Base-by-base conservation (phyloP, 2,797 vertebrate genomes). In the Masticophis lateralis region DNA sequence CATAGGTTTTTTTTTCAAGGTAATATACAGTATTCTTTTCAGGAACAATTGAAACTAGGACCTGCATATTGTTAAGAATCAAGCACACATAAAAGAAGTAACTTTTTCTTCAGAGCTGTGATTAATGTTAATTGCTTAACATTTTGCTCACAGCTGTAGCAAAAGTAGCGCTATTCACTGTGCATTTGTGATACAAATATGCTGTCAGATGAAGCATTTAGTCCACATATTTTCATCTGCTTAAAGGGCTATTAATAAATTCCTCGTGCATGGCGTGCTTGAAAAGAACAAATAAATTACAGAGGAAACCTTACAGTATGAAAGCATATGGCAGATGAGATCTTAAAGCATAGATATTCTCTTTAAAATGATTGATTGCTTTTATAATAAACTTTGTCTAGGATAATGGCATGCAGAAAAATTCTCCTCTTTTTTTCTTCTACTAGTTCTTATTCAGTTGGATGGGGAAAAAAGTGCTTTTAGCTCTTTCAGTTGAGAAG, bases 81-180 rank as follows among this genome's bases (percentile, higher is more conserved):
- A 8, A n/a, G 1, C 51, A 25, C 20, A 27, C 27, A 27, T 57
- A 43, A 92, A 94, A 8, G 57, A 87, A 74, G 2, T 43, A 47
- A 47, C 47, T 0, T 1, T 90, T 94, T 66, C 32, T 92, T 92
- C 43, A 93, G 7, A 3, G 37, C 55, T 1, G 0, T 63, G 93
- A 88, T 69, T 92, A 56, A 0, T 32, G 12, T 53, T 94, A 91
- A 94, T 91, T 94, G n/a, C n/a, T 16, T 25, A 0, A 0, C 3
- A 88, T 11, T 94, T 94, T 74, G 90, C 13, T 10, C 63, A 89
- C 57, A 94, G 69, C 27, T 94, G 91, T 12, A 93, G 86, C 90
- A 1, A 0, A 94, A 16, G 1, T 88, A 5, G 28, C n/a, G 92
- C 60, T 83, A 0, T 89, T 94, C 14, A 10, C 59, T 66, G 55